phyloP scores from a whole-genome alignment of 2,113 vertebrate species.

The Neodon shergylaensis region DNA sequence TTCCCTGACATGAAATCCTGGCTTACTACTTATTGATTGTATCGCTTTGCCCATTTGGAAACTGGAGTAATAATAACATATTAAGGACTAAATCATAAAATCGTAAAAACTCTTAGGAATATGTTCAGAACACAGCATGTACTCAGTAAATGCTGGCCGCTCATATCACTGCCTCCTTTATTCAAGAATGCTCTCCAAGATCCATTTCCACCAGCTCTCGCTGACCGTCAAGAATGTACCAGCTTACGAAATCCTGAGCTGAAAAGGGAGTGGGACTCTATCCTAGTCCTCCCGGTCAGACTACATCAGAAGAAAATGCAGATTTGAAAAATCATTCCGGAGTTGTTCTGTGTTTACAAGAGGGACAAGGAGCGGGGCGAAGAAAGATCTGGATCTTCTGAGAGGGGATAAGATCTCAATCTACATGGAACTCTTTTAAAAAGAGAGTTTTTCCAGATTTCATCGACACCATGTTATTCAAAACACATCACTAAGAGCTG shows the following conservation, averaged over 20 bases:
- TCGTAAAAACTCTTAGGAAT: neutral
- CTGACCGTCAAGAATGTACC: neutral
- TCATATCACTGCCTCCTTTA: neutral
- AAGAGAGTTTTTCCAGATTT: slow-evolving; percentile 11
- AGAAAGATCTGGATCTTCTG: neutral
- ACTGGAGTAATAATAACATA: slow-evolving; percentile 6
- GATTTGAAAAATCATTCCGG: neutral
- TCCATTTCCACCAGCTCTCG: neutral
- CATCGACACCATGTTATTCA: slow-evolving; percentile 19
- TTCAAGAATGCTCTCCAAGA: neutral
- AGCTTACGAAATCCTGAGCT: neutral
- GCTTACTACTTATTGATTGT: neutral
- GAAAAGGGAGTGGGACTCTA: neutral
- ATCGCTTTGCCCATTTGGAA: slow-evolving; percentile 29
- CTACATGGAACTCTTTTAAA: slow-evolving; percentile 2
- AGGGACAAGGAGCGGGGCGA: neutral
- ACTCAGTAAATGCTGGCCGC: neutral
- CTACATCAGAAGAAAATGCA: neutral
- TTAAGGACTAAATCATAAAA: slow-evolving; percentile 25
- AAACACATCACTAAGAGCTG: slow-evolving; percentile 43
- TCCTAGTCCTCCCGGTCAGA: neutral
- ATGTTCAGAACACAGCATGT: neutral
- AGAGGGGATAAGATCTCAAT: neutral
- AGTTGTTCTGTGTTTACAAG: neutral
- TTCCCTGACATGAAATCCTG: slow-evolving; percentile 21